Conservation (phyloP, 2,888 invertebrate genomes). For the Euzetes globulus region DNA sequence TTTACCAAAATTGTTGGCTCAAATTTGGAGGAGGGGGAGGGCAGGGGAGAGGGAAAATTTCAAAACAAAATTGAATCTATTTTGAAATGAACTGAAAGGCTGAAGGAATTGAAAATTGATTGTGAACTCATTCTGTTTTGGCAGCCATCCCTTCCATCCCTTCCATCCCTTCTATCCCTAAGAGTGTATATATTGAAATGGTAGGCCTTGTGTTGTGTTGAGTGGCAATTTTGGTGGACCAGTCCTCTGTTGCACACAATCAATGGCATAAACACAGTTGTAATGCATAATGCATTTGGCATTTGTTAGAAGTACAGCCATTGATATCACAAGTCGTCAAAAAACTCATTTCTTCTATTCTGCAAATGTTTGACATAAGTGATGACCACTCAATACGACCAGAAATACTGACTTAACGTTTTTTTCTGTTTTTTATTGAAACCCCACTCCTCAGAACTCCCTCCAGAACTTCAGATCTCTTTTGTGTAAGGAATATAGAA, state of each 20-base stretch:
- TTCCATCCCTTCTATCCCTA: background rate
- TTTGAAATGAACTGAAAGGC: background rate
- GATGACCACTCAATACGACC: background rate
- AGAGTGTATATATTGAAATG: background rate
- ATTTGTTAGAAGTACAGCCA: constrained; percentile 2
- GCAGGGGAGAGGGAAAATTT: background rate
- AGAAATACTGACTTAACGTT: background rate
- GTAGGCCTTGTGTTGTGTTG: background rate
- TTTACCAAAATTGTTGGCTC: background rate
- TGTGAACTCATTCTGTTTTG: background rate
- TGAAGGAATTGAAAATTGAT: background rate
- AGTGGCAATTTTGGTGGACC: background rate
- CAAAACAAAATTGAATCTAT: background rate
- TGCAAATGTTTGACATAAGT: background rate
- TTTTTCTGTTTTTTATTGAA: background rate
- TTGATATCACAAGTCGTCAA: constrained; percentile 13
- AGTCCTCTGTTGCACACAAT: background rate
- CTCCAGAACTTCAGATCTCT: background rate
- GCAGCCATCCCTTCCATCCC: background rate
- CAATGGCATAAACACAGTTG: background rate
- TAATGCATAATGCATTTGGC: constrained; percentile 17
- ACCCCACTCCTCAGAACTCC: background rate
- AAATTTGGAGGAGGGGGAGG: background rate
- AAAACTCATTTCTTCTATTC: background rate
- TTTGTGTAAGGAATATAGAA: background rate